These are phyloP conservation scores for Hedychridium roseum DNA, from an alignment of 2,888 invertebrate genomes.

Conservation along the genomic window DNA sequence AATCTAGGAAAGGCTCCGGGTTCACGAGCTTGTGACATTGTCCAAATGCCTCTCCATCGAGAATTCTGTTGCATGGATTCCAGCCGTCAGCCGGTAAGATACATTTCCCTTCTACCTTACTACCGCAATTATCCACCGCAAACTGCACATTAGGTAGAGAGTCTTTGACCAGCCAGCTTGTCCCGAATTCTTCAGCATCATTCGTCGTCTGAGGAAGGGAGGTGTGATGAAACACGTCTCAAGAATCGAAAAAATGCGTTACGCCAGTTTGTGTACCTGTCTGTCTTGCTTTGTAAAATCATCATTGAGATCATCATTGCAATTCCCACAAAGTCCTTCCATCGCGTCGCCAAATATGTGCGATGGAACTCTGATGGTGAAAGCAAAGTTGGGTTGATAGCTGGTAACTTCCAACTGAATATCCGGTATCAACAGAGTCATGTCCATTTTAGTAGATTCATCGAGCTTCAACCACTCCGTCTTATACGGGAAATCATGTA, in stretches of 20 bases:
- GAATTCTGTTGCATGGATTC: constrained; percentile 75
- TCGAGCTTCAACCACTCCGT: constrained; percentile 72
- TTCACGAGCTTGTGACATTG: constrained; percentile 80
- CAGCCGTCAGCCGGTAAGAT: constrained; percentile 68
- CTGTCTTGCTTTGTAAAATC: constrained; percentile 69
- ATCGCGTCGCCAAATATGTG: constrained; percentile 75
- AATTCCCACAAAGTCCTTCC: constrained; percentile 84
- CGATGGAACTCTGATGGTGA: constrained; percentile 73
- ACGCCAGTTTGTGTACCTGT: constrained; percentile 37
- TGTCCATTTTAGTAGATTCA: constrained; percentile 69
- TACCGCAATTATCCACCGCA: constrained; percentile 57
- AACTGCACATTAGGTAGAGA: constrained; percentile 26
- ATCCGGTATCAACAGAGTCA: constrained; percentile 72
- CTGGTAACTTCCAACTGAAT: constrained; percentile 75
- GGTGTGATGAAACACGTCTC: too few relatives aligned
- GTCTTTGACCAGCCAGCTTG: constrained; percentile 66
- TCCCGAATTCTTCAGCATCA: constrained; percentile 66
- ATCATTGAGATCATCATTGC: constrained; percentile 69
- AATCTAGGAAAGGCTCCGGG: constrained; percentile 72
- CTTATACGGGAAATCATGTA: constrained; percentile 67
- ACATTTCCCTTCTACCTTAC: constrained; percentile 56
- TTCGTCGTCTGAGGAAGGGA: constrained; percentile 62
- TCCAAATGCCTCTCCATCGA: constrained; percentile 68
- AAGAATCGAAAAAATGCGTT: not conserved
- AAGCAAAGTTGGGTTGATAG: constrained; percentile 58